Evolutionary conservation across 30 jellyfish, hydroid and myxozoan genomes (phyloP).

Genomic region (Cassiopea xamachana): DNA sequence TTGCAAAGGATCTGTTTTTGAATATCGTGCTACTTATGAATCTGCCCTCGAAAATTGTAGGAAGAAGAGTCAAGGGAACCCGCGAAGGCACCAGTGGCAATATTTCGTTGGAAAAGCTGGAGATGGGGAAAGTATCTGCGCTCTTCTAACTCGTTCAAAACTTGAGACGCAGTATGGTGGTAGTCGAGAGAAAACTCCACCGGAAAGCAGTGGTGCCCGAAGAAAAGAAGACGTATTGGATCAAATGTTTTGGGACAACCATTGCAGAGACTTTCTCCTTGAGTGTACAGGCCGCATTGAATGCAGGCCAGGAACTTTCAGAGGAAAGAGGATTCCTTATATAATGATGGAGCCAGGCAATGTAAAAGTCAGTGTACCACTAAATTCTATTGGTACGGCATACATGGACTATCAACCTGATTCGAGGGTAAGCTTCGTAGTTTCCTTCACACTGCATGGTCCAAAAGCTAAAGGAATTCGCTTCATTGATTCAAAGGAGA

Average conservation of each 20-base stretch:
- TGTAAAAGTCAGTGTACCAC: conserved; percentile 25
- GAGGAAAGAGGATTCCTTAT: conserved; percentile 14
- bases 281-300: conserved; percentile 49
- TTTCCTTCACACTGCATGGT: conserved; percentile 42
- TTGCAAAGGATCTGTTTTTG: conserved; percentile 21
- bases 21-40: conserved; percentile 28
- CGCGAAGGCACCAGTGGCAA: conserved; percentile 12
- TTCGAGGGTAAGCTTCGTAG: conserved; percentile 48
- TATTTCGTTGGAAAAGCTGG: conserved; percentile 42
- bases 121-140: conserved; percentile 7
- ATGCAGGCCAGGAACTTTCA: not conserved
- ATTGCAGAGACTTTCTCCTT: conserved; percentile 42
- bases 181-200: too few relatives aligned
- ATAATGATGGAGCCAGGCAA: conserved; percentile 59
- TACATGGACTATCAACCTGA: conserved; percentile 43
- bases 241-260: conserved; percentile 40
- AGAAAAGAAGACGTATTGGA: conserved; percentile 23
- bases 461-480: conserved; percentile 48
- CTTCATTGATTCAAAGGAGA: conserved; percentile 1
- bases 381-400: conserved; percentile 31
- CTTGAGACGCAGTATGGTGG: conserved; percentile 26
- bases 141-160: conserved; percentile 15
- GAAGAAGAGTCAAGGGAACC: conserved; percentile 29
- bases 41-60: conserved; percentile 44
- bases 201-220: not conserved